Base-by-base conservation (phyloP, 2,113 vertebrate species). In the Pelmatolapia mariae region DNA sequence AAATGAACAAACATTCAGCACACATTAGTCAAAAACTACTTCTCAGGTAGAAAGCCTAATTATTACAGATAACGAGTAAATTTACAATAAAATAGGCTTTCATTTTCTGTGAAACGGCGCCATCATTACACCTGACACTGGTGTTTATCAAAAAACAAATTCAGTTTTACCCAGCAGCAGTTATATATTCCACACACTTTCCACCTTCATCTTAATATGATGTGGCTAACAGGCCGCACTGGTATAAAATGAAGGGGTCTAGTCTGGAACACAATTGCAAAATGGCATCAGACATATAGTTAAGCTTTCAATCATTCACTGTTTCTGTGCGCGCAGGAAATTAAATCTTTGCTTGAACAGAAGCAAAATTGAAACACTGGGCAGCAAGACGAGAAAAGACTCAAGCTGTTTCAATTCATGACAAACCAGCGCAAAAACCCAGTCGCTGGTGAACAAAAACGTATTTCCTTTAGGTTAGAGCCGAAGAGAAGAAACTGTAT, bases 81-180 rank as follows among this genome's bases (percentile, higher is more conserved):
- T 83, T 38, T 56, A 15, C 22, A 73, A 10, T 29, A 73, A 50
- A 50, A 3, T 4, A n/a, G 3, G 2, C 3, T 76, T 8, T 76
- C 0, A 76, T 76, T 76, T 47, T 10, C 33, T 78, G 43, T 0
- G 43, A 52, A 78, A 52, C 2, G 0, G 26, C 1, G 0, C 26
- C 24, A 78, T 52, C 26, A n/a, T 52, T 52, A 40, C 24, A 68
- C n/a, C n/a, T 40, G 36, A 68, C 36, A 6, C 10, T 78, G 45
- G 26, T 50, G 10, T 31, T 78, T 78, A 31, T 78, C 26, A 78
- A 13, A 8, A 19, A 50, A 78, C 18, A 13, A 29, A 78, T 33
- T 31, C 45, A 6, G 73, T 8, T 78, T 4, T n/a, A 13, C 45
- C 18, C 16, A 52, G 73, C 7, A 78, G 40, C 26, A 12, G 18